A percentile compares a stretch with the other conserved stretches of the same genome.
Conservation (phyloP, 2,888 invertebrate genomes). For the Eupithecia subfuscata region DNA sequence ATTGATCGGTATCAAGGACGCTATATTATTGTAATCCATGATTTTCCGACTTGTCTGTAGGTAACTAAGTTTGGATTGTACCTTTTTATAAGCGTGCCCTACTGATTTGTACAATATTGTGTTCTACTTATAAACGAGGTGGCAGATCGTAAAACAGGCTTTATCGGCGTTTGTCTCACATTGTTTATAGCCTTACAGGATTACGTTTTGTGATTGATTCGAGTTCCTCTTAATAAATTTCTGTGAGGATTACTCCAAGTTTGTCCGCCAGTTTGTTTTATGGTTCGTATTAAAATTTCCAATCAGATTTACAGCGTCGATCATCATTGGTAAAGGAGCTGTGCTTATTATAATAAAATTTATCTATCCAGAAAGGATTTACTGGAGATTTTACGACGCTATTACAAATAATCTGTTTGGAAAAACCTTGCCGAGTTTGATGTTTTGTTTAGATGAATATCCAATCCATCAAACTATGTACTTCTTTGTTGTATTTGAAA, state of each 20-base stretch:
- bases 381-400: conserved; percentile 51
- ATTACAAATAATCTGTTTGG: conserved; percentile 36
- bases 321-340: conserved; percentile 59
- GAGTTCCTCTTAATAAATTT: conserved; percentile 72
- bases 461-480: not conserved
- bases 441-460: not conserved
- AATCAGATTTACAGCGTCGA: conserved; percentile 61
- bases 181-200: conserved; percentile 77
- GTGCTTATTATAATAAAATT: conserved; percentile 64
- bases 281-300: conserved; percentile 61
- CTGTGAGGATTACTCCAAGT: conserved; percentile 60
- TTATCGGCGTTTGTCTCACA: conserved; percentile 72
- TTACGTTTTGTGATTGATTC: conserved; percentile 80
- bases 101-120: conserved; percentile 22
- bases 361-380: conserved; percentile 53
- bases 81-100: not conserved
- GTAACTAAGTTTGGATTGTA: not conserved
- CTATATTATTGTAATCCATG: not conserved
- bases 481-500: not conserved
- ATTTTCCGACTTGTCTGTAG: not conserved
- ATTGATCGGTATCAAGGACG: not conserved
- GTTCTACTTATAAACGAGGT: conserved; percentile 74
- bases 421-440: not conserved
- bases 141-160: conserved; percentile 77
- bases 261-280: conserved; percentile 69